Evolutionary conservation across 2,113 vertebrate species (phyloP).

Genomic region (Sardina pilchardus): DNA sequence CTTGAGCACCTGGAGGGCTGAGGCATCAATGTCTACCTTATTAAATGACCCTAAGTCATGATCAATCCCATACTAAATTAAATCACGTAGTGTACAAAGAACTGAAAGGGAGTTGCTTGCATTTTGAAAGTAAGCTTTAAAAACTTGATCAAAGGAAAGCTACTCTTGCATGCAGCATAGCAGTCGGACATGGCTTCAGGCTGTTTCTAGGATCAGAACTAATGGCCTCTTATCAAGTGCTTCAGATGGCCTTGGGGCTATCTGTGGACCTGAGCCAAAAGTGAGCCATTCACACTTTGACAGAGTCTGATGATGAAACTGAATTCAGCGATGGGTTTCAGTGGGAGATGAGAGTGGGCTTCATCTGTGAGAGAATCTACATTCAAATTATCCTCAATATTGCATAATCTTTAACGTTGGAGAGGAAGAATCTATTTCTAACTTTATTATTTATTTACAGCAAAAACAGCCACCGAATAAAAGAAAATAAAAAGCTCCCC

Average conservation of each 20-base stretch:
- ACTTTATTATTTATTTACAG: not conserved
- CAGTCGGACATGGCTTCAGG: constrained; percentile 51
- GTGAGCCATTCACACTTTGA: not conserved
- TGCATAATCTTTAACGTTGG: not conserved
- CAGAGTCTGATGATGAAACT: not conserved
- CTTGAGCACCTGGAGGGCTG: not conserved
- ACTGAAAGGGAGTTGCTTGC: not conserved
- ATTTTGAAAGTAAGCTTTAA: not conserved
- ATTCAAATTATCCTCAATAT: not conserved
- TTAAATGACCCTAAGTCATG: not conserved
- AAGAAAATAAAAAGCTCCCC: constrained; percentile 18
- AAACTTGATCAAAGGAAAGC: not conserved
- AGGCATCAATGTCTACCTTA: not conserved
- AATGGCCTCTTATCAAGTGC: constrained; percentile 50
- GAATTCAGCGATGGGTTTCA: not conserved
- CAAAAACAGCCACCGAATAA: constrained; percentile 3
- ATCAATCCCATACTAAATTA: not conserved
- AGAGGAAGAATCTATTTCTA: constrained; percentile 1
- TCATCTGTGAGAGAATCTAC: not conserved
- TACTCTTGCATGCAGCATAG: constrained; percentile 46
- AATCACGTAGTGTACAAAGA: not conserved
- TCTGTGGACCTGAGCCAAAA: not conserved
- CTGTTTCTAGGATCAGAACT: constrained; percentile 61
- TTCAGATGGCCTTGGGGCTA: constrained; percentile 38
- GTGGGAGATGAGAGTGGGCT: not conserved